Evolutionary conservation across 2,797 vertebrate species (phyloP), one percentile per base, ranked within the genome.

Genomic region (Microchirus variegatus): DNA sequence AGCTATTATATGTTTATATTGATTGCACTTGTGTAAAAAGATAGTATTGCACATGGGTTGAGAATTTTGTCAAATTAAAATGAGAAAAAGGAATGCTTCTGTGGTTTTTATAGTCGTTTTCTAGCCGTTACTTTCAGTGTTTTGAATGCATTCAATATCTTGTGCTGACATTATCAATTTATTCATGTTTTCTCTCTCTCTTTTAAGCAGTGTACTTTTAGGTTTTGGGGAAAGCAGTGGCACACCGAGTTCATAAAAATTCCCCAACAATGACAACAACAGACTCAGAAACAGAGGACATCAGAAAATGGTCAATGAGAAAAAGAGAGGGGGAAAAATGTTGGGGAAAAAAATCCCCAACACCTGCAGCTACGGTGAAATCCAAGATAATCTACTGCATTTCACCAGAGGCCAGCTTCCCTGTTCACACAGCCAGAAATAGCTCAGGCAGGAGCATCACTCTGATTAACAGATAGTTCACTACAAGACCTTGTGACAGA

Each of bases 391-490:
- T 80, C 57, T 62, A 41, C 37, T 57, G 61, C 41, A 38, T 75
- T 77, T 80, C 64, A 70, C 80, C 53, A 37, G 70, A 73, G 73
- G 71, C 48, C 0, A 70, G 40, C 19, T 51, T 46, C 26, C 42
- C 45, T 53, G 44, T 52, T 73, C 56, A 53, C 9, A 5, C 46
- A 64, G 62, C 67, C 66, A 75, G 58, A 79, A 86, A 85, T 78
- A 85, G 77, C 66, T 66, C 63, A 17, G 49, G 36, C 41, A 62
- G 52, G 26, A 82, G 66, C 69, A 73, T 78, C 60, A 56, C 36
- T 72, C 72, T 60, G 71, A 87, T 86, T 69, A 82, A 87, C 70
- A 78, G 65, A 80, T 71, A 75, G 66, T 70, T 80, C 67, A 70
- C 62, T 76, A 78, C 59, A 66, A 76, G 57, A 76, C 56, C 61